Evolutionary conservation across 2,113 vertebrate genomes (phyloP).

Genomic region (Myotis yumanensis): DNA sequence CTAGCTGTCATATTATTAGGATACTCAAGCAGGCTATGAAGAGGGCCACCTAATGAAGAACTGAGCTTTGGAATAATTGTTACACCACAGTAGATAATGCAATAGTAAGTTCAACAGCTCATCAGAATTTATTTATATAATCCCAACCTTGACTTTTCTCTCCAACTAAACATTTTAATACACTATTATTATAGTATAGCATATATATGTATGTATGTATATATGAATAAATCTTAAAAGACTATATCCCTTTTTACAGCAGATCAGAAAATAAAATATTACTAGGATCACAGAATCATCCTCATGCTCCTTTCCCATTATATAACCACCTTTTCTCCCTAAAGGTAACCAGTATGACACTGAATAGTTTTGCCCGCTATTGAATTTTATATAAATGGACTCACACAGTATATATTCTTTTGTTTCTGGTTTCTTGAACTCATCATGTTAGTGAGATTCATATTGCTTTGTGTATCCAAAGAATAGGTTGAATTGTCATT

Average conservation of each 20-base stretch:
- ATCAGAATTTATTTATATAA: background rate
- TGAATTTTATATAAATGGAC: background rate
- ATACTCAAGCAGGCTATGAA: background rate
- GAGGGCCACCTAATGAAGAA: background rate
- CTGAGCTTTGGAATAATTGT: background rate
- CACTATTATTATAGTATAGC: background rate
- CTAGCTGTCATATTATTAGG: background rate
- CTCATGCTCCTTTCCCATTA: background rate
- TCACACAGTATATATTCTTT: background rate
- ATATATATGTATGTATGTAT: background rate
- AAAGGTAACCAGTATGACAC: background rate
- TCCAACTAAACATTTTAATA: background rate
- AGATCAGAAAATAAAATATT: constrained; percentile 43
- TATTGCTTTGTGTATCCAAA: background rate
- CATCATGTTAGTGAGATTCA: background rate
- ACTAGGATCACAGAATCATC: background rate
- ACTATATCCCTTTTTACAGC: background rate
- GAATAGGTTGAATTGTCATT: background rate
- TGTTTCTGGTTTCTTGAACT: background rate
- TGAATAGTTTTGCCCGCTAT: background rate
- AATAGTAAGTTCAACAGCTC: background rate
- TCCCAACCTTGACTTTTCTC: background rate
- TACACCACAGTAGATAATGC: background rate
- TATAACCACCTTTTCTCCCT: background rate
- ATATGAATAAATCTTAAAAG: background rate